Evolutionary conservation across 1,140 invertebrate genomes (phyloP), one percentile per base, ranked within the genome.

Genomic region (Sycobia sp.): DNA sequence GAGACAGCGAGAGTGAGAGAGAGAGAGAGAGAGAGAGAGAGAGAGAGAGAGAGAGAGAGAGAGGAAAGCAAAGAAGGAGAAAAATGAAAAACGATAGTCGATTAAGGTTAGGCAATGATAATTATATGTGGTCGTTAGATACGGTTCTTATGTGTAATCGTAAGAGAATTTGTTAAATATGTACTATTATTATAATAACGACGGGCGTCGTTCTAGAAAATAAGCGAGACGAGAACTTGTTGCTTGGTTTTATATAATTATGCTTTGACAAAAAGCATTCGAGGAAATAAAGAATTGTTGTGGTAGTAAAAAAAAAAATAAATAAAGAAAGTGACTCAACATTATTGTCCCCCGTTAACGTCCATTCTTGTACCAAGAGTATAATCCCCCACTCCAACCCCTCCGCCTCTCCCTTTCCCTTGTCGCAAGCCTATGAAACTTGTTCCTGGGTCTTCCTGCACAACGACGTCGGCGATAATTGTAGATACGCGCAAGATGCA

Each of bases 191-290:
- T 46, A 56, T 10, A 7, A 32, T 47, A 47, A 59, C 53, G 44
- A 55, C 39, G 32, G 36, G 62, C 25, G 57, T 68, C 67, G 67
- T 73, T 74, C 67, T 69, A 72, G 58, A 46, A 43, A 65, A 59
- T 66, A 55, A 62, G 54, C 36, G 44, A 56, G 50, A 62, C 51
- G 53, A 63, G 46, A 57, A 73, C 68, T 79, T 81, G 79, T 82
- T 82, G 79, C 81, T 81, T 82, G 70, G 75, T 82, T 82, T 82
- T 82, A 76, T 82, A 82, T 82, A 82, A 82, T 78, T 73, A 76
- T 81, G 80, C 78, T 80, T 77, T n/a, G n/a, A 69, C 72, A 67
- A 76, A 59, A 76, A 80, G 74, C 69, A 75, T 75, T 73, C 58
- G 67, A 72, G 75, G 65, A 72, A 76, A 77, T 77, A 78, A 80